A percentile compares a stretch with the other conserved stretches of the same genome.
Evolutionary conservation across 1,140 invertebrate genomes (phyloP).

Genomic region (Leptoteleia sp.): DNA sequence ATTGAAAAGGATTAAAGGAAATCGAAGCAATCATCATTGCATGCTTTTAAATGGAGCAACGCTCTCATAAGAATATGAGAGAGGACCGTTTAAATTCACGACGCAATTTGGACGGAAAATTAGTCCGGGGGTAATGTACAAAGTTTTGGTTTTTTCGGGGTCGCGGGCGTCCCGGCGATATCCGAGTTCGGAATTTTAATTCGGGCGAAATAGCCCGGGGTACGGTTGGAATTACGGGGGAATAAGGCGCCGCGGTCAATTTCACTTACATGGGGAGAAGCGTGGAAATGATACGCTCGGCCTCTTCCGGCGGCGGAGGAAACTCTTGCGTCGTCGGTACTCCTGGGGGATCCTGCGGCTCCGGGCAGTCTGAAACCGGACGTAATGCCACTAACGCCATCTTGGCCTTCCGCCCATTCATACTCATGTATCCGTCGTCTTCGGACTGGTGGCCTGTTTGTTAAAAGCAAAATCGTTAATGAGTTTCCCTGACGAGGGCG

Average conservation of each 20-base stretch:
- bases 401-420: constrained; percentile 90
- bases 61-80: neutral
- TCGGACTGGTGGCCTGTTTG: constrained; percentile 87
- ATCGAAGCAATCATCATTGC: too few relatives aligned
- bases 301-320: constrained; percentile 88
- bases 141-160: too few relatives aligned
- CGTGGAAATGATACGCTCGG: constrained; percentile 87
- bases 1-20: too few relatives aligned
- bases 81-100: neutral
- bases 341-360: constrained; percentile 82
- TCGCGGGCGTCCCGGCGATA: too few relatives aligned
- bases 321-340: constrained; percentile 81
- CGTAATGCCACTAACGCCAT: constrained; percentile 85
- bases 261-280: constrained; percentile 85
- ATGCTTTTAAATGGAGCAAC: too few relatives aligned
- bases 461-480: constrained; percentile 46
- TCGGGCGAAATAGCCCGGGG: neutral
- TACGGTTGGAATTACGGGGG: neutral
- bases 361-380: constrained; percentile 84
- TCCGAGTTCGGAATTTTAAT: constrained; percentile 3
- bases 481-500: constrained; percentile 15
- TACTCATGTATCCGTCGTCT: constrained; percentile 94
- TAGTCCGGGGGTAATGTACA: too few relatives aligned
- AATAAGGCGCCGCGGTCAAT: constrained; percentile 1
- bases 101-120: neutral